Evolutionary conservation across 1,140 invertebrate species (phyloP).

Genomic region (Galleria mellonella): DNA sequence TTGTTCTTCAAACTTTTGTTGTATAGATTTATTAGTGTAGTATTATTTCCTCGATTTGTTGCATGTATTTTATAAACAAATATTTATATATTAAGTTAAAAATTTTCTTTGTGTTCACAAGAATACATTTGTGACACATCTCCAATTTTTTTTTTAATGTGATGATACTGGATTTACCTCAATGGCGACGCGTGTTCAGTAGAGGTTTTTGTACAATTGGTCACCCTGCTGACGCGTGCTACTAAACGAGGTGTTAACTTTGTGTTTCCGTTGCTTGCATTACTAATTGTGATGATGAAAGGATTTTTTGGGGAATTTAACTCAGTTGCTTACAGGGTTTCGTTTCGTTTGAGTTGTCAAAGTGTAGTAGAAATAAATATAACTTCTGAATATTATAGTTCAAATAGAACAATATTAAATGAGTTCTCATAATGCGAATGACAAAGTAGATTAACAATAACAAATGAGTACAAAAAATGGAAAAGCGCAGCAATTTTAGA

Average conservation of each 20-base stretch:
- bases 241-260: conserved; percentile 30
- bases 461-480: too few species aligned
- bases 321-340: too few species aligned
- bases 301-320: conserved; percentile 4
- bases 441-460: too few species aligned
- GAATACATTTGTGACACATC: too few species aligned
- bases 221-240: conserved; percentile 36
- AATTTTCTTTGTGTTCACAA: too few species aligned
- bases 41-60: conserved; percentile 5
- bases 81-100: too few species aligned
- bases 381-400: too few species aligned
- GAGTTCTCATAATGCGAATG: too few species aligned
- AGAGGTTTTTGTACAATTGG: conserved; percentile 22
- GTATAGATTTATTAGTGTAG: conserved; percentile 24
- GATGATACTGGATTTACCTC: too few species aligned
- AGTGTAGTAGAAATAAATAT: neutral
- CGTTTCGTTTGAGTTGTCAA: neutral
- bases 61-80: neutral
- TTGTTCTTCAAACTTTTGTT: conserved; percentile 40
- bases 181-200: conserved; percentile 6
- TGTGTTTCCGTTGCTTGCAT: conserved; percentile 17
- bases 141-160: too few species aligned
- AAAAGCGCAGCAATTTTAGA: too few species aligned
- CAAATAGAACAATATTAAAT: too few species aligned
- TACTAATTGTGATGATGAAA: conserved; percentile 14